Evolutionary conservation across 2,797 vertebrate species (phyloP).

Genomic region (Rhabdophis nuchalis): DNA sequence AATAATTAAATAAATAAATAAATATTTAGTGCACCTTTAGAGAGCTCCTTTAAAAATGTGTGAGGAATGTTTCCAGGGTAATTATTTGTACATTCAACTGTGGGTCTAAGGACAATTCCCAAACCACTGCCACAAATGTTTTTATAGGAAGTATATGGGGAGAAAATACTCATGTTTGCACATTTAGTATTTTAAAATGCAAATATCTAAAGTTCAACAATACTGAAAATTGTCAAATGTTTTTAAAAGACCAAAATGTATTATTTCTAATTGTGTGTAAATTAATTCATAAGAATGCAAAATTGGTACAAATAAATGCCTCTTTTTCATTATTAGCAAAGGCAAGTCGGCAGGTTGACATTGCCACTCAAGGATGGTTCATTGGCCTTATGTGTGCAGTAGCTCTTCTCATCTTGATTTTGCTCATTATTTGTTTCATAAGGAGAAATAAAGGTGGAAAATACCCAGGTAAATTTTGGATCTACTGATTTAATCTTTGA

Average conservation of each 20-base stretch:
- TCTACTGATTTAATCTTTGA: neutral
- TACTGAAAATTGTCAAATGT: neutral
- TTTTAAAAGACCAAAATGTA: neutral
- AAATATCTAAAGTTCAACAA: neutral
- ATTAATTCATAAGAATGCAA: neutral
- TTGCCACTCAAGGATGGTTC: slow-evolving; percentile 99
- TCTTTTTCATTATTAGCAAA: slow-evolving; percentile 77
- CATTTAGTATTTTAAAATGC: neutral
- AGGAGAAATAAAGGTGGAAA: slow-evolving; percentile 98
- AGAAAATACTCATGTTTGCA: neutral
- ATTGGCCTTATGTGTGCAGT: slow-evolving; percentile 99
- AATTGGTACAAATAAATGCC: slow-evolving; percentile 33
- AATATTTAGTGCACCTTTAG: neutral
- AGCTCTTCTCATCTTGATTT: slow-evolving; percentile 93
- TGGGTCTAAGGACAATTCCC: neutral
- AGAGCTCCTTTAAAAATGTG: neutral
- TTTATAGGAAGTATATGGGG: neutral
- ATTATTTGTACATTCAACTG: neutral
- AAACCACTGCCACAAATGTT: neutral
- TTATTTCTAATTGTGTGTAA: slow-evolving; percentile 6
- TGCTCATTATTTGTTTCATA: slow-evolving; percentile 98
- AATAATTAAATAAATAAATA: too few species aligned
- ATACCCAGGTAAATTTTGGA: slow-evolving; percentile 85
- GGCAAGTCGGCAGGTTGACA: slow-evolving; percentile 93
- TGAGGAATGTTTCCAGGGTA: neutral